phyloP scores from a whole-genome alignment of 2,113 vertebrate genomes.

The Ceyx cyanopectus region DNA sequence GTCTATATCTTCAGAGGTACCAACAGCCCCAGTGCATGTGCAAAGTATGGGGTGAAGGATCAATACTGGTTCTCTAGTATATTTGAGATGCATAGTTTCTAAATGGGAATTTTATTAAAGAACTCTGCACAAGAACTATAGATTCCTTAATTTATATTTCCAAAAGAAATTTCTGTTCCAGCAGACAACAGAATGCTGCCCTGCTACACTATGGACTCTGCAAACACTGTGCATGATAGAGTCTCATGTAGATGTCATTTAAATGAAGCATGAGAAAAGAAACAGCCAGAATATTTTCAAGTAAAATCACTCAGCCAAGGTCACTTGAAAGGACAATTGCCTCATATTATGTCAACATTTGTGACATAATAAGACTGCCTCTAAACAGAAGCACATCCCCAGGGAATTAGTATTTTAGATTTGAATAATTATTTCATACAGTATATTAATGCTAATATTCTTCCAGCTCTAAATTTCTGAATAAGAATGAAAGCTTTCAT shows the following conservation, averaged over 20 bases:
- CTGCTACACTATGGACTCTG: neutral
- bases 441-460: neutral
- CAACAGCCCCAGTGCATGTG: accelerated
- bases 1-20: neutral
- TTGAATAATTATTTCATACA: neutral
- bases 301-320: neutral
- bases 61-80: neutral
- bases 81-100: neutral
- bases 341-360: neutral
- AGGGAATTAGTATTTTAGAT: neutral
- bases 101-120: neutral
- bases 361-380: neutral
- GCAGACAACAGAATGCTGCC: neutral
- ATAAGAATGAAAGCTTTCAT: neutral
- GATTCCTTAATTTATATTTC: neutral
- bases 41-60: neutral
- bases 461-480: neutral
- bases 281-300: neutral
- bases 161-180: neutral
- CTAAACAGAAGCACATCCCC: neutral
- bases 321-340: neutral
- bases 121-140: neutral
- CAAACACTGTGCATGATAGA: neutral
- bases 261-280: neutral
- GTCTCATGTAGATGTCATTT: neutral